phyloP scores from a whole-genome alignment of 1,140 invertebrate genomes.

The Drosophila watanabei region DNA sequence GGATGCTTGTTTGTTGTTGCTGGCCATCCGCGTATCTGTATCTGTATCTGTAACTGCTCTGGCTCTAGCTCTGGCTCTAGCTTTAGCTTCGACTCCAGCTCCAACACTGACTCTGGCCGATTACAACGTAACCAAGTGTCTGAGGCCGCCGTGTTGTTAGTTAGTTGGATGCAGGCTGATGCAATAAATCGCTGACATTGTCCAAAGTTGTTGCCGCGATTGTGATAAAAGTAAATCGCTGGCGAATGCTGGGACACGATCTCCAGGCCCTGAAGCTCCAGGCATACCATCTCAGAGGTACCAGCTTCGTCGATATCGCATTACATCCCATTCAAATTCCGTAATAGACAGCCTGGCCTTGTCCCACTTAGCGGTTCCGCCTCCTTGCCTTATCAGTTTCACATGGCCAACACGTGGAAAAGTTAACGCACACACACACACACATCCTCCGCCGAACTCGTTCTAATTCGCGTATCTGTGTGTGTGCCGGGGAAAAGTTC shows the following conservation, averaged over 20 bases:
- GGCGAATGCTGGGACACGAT: conserved; percentile 35
- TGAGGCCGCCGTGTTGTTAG: conserved; percentile 46
- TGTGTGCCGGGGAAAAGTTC: conserved; percentile 47
- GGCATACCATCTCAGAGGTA: background rate
- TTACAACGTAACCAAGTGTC: conserved; percentile 71
- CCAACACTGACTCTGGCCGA: no score
- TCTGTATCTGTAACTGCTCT: conserved; percentile 20
- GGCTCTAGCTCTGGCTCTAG: background rate
- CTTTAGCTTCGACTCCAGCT: background rate
- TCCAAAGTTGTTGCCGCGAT: conserved; percentile 49
- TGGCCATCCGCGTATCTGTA: conserved; percentile 53
- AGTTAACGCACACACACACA: conserved; percentile 44
- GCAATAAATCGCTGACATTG: conserved; percentile 77
- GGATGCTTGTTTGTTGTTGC: conserved; percentile 72
- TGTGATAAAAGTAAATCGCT: conserved; percentile 77
- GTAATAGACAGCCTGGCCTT: conserved; percentile 33
- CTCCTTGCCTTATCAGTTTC: conserved; percentile 70
- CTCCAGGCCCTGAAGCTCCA: conserved; percentile 5
- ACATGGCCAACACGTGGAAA: conserved; percentile 69
- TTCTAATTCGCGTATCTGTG: conserved; percentile 35
- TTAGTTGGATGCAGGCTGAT: conserved; percentile 49
- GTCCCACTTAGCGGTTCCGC: conserved; percentile 38
- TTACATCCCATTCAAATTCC: conserved; percentile 27
- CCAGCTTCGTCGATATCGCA: conserved; percentile 26
- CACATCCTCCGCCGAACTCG: conserved; percentile 29